Conservation (phyloP, 1,140 invertebrate species). For the Macrocentrus cingulum region DNA sequence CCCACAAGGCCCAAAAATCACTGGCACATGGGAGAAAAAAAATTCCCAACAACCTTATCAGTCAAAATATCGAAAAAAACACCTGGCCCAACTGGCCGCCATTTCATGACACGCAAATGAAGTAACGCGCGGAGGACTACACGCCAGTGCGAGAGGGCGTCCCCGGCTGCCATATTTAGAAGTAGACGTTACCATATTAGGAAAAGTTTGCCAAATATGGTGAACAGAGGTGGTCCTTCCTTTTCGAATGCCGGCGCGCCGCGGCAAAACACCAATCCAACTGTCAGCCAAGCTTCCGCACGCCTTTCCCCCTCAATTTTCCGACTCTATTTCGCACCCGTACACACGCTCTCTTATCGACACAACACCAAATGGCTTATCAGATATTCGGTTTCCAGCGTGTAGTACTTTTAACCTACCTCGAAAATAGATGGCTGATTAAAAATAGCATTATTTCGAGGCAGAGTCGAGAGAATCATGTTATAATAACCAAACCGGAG, state of each 20-base stretch:
- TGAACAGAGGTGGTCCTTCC: constrained; percentile 62
- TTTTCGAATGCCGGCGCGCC: constrained; percentile 47
- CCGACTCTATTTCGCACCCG: neutral
- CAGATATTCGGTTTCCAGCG: too few species aligned
- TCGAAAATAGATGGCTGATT: constrained; percentile 16
- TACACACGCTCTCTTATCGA: too few species aligned
- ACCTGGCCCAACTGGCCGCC: too few species aligned
- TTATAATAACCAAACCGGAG: constrained; percentile 25
- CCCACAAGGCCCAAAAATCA: neutral
- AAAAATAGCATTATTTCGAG: constrained; percentile 25
- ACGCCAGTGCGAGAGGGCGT: constrained; percentile 60
- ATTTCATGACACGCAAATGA: constrained; percentile 9
- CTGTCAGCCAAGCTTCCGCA: constrained; percentile 54
- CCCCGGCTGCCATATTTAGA: constrained; percentile 74
- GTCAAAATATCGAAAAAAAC: neutral
- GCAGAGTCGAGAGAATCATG: constrained; percentile 23
- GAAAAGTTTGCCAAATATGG: constrained; percentile 73
- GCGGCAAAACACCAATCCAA: constrained; percentile 57
- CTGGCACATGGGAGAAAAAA: constrained; percentile 6
- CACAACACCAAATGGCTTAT: constrained; percentile 2
- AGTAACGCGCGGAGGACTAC: constrained; percentile 53
- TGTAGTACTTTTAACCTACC: constrained; percentile 12
- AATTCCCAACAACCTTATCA: neutral
- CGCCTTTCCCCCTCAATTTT: constrained; percentile 49
- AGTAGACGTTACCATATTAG: constrained; percentile 72